These are phyloP conservation scores for Zophobas morio DNA, from an alignment of 1,140 invertebrate genomes.

Conservation along the genomic window DNA sequence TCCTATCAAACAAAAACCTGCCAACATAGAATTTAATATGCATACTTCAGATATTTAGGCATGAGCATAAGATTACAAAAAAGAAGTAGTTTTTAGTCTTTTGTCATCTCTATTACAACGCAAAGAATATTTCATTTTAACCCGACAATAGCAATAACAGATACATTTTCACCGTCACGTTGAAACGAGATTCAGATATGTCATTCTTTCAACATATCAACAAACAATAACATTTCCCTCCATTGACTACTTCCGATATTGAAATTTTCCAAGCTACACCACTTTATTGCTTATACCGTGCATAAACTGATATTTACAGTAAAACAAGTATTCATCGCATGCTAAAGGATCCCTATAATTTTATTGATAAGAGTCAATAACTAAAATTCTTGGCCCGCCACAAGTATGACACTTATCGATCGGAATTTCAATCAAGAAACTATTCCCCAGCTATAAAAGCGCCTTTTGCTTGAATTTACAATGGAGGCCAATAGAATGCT, in stretches of 20 bases:
- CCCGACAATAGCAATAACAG: slow-evolving; percentile 6
- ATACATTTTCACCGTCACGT: slow-evolving; percentile 34
- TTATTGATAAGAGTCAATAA: neutral
- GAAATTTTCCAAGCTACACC: neutral
- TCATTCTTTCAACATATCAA: slow-evolving; percentile 22
- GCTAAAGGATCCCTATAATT: neutral
- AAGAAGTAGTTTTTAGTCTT: too few species aligned
- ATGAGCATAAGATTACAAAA: too few species aligned
- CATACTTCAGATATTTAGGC: too few species aligned
- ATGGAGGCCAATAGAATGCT: neutral
- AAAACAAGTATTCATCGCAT: neutral
- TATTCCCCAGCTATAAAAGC: slow-evolving; percentile 24
- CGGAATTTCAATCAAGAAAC: slow-evolving; percentile 44
- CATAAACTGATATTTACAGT: neutral
- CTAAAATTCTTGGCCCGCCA: slow-evolving; percentile 25
- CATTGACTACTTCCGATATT: slow-evolving; percentile 22
- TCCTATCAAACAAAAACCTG: too few species aligned
- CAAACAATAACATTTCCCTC: slow-evolving; percentile 28
- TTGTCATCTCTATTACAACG: neutral
- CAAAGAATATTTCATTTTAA: slow-evolving; percentile 16
- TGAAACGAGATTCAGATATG: slow-evolving; percentile 16
- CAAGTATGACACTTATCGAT: slow-evolving; percentile 43
- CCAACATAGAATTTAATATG: too few species aligned
- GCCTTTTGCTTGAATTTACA: slow-evolving; percentile 26
- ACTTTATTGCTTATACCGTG: too few species aligned